These are phyloP conservation scores for Drosophila paulistorum DNA, from an alignment of 1,140 invertebrate species.

Conservation along the genomic window DNA sequence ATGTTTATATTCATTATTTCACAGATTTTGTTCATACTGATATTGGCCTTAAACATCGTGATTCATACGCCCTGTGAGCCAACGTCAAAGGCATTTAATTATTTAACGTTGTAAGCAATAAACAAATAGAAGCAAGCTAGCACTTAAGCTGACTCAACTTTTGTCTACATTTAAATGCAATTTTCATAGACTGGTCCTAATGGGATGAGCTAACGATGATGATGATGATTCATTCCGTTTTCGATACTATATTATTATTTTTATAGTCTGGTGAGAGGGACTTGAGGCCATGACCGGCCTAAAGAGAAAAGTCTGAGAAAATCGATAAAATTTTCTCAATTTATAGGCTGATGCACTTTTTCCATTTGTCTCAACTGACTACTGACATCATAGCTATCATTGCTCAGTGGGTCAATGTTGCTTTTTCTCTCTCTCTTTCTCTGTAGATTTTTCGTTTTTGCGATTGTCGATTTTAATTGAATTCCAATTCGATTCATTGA, in stretches of 20 bases:
- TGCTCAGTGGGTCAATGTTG: conserved; percentile 71
- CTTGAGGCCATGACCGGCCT: background rate
- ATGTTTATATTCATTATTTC: conserved; percentile 6
- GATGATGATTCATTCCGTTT: conserved; percentile 49
- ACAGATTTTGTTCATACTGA: conserved; percentile 13
- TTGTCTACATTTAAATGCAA: conserved; percentile 17
- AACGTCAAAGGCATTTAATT: conserved; percentile 33
- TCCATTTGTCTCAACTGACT: conserved; percentile 13
- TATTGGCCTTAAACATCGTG: conserved; percentile 16
- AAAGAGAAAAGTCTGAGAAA: conserved; percentile 44
- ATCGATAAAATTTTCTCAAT: conserved; percentile 71
- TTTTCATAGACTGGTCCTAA: conserved; percentile 42
- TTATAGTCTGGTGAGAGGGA: background rate
- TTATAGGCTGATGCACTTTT: conserved; percentile 28
- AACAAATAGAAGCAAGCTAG: conserved; percentile 33
- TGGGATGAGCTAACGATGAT: conserved; percentile 38
- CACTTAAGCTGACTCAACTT: conserved; percentile 35
- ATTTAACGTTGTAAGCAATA: conserved; percentile 27
- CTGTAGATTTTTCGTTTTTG: conserved; percentile 18
- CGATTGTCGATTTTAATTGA: conserved; percentile 54
- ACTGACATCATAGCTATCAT: conserved; percentile 67
- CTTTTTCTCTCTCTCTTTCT: conserved; percentile 40
- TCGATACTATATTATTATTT: conserved; percentile 2
- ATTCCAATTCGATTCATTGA: conserved; percentile 47
- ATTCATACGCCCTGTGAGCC: conserved; percentile 40